Conservation (phyloP, 2,797 vertebrate genomes). For the Macropodus opercularis region DNA sequence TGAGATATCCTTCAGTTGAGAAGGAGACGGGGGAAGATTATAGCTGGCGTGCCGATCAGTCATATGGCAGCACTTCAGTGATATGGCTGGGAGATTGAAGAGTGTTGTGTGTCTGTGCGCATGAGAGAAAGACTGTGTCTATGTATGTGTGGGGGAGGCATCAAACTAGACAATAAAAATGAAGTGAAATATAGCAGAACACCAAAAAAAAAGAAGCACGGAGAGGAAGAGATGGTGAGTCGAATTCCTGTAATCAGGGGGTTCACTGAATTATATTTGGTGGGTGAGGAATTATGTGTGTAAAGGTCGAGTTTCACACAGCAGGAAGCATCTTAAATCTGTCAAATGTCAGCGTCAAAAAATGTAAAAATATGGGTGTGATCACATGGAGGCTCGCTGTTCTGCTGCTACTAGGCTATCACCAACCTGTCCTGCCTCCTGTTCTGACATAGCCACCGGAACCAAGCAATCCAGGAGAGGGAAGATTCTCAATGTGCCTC, state of each 20-base stretch:
- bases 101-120: background rate
- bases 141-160: conserved; percentile 5
- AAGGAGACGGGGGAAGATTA: conserved; percentile 35
- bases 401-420: too few relatives aligned
- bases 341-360: conserved; percentile 10
- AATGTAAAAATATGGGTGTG: conserved; percentile 3
- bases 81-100: conserved; percentile 25
- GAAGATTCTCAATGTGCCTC: too few relatives aligned
- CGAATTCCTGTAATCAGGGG: background rate
- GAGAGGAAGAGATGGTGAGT: background rate
- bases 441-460: too few relatives aligned
- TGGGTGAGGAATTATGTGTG: background rate
- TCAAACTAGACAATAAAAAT: conserved; percentile 20
- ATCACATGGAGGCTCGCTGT: too few relatives aligned
- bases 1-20: conserved; percentile 35
- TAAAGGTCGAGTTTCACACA: conserved; percentile 2
- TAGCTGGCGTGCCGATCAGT: conserved; percentile 36
- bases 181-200: conserved; percentile 9
- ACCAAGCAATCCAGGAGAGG: too few relatives aligned
- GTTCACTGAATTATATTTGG: background rate
- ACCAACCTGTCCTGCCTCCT: too few relatives aligned
- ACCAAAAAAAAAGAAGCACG: conserved; percentile 19
- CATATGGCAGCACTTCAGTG: conserved; percentile 26
- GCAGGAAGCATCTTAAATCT: background rate
- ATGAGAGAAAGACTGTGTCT: background rate